Base-by-base conservation (phyloP, 2,888 invertebrate genomes). In the Therioaphis trifolii region DNA sequence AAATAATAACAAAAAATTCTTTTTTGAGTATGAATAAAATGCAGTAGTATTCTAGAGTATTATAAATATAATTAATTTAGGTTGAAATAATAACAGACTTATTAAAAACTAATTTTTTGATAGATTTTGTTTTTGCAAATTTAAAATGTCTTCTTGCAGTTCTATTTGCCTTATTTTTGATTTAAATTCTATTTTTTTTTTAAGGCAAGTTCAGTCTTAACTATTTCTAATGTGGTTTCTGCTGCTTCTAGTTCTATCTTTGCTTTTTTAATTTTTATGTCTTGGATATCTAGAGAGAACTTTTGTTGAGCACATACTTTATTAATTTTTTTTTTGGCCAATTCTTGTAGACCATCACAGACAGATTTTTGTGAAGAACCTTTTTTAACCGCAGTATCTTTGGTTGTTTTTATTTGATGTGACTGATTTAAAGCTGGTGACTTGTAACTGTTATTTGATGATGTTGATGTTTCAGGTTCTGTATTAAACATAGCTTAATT, bases 291-390 rank as follows among this genome's bases (percentile, higher is more conserved):
- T 61, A 11, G 5, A 15, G 61, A 61, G 29, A 29, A 29, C 29
- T 61, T 29, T 61, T 61, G 27, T 61, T 61, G 27, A 4, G 27
- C 15, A 29, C 29, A 29, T 29, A 29, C 61, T 61, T 61, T 61
- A 11, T 61, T 29, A 61, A 61, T 61, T 61, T 61, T 61, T 61
- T 61, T 61, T 61, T 61, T 61, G 11, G 61, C 29, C 61, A 61
- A 61, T 11, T 61, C 61, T 61, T 61, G 61, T 61, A 61, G 29
- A 61, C 61, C 61, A 29, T 61, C 61, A 61, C 61, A 61, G 14
- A 61, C 18, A 61, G 27, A 29, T 61, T 27, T 61, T 61, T 27
- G 61, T 27, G 27, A 15, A 18, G 61, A 61, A 29, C 61, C 11
- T 29, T 15, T 7, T 61, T 61, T 24, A 58, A 58, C 58, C 58